Evolutionary conservation across 2,113 vertebrate species (phyloP), one percentile per base, ranked within the genome.

Genomic region (Dasyurus viverrinus): DNA sequence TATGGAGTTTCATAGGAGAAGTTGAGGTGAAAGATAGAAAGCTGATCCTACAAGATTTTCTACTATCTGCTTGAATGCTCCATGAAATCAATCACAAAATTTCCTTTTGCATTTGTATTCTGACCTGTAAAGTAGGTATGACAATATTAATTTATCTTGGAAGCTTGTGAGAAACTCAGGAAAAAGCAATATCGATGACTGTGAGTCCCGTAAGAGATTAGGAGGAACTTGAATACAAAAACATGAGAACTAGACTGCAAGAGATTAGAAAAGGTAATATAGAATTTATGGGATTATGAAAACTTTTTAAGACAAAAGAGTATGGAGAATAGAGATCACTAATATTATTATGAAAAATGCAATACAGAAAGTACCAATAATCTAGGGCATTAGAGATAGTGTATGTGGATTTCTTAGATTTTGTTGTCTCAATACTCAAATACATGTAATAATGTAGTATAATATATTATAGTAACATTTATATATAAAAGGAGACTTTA

Each of bases 1-100:
- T 42, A 89, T 84, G 46, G 26, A 16, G 53, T 84, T 48, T n/a
- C 53, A 50, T 30, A 12, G 19, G 42, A 90, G 47, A 95, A 36
- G 23, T 12, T 19, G 48, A 68, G 0, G 23, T 84, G 92, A 84
- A 8, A 47, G 54, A 95, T 46, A 22, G 1, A 92, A 27, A 22
- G 22, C 42, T 92, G 23, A 76, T 92, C 53, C 95, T 94, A 94
- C 68, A 53, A 93, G 68, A 46, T 93, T 52, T 25, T 94, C 95
- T 93, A 76, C 4, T 89, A n/a, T 93, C 96, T 68, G 60, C 92
- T 93, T 94, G 11, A 3, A 91, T 93, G 52, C 84, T 89, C 91
- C 8, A 0, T 89, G 60, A 91, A 94, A 30, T 22, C 0, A 91
- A 26, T 92, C 42, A 54, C 89, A 89, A 16, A 36, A 0, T 93